Evolutionary conservation across 2,888 invertebrate genomes (phyloP).

Genomic region (Leuctra nigra): DNA sequence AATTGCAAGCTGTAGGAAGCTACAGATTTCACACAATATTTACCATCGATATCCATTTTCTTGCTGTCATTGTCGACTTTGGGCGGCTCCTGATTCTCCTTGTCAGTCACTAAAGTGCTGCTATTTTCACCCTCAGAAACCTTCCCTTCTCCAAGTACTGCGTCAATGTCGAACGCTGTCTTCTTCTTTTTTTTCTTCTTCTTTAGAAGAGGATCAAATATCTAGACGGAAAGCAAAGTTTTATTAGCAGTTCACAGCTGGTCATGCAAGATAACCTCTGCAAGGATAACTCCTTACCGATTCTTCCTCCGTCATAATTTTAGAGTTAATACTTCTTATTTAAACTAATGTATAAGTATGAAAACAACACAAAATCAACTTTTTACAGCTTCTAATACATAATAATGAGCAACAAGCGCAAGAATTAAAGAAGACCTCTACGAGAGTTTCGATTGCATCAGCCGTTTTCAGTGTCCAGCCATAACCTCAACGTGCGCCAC

Average conservation of each 20-base stretch:
- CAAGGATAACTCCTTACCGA: no score
- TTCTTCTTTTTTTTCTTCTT: conserved; percentile 97
- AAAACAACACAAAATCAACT: no score
- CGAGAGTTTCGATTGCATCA: conserved; percentile 29
- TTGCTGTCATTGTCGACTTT: conserved; percentile 48
- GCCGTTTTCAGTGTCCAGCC: conserved; percentile 7
- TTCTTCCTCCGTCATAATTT: conserved; percentile 28
- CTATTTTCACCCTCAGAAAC: conserved; percentile 45
- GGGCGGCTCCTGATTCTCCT: conserved; percentile 46
- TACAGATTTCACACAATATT: no score
- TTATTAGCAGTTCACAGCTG: not conserved
- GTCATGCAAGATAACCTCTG: no score
- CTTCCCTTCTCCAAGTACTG: conserved; percentile 62
- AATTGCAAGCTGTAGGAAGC: no score
- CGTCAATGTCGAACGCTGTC: conserved; percentile 87
- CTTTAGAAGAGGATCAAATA: conserved; percentile 77
- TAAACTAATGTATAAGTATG: no score
- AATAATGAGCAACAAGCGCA: no score
- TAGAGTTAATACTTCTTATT: not conserved
- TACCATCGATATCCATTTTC: conserved; percentile 57
- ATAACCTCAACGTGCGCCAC: conserved; percentile 23
- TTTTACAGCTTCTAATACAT: no score
- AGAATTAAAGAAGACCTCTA: no score
- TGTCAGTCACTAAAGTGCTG: conserved; percentile 48
- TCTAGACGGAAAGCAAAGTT: conserved; percentile 37